Percentiles rank a stretch among this genome's conserved stretches.
Conservation (phyloP, 2,113 vertebrate species). For the Leptobrachium leishanense region DNA sequence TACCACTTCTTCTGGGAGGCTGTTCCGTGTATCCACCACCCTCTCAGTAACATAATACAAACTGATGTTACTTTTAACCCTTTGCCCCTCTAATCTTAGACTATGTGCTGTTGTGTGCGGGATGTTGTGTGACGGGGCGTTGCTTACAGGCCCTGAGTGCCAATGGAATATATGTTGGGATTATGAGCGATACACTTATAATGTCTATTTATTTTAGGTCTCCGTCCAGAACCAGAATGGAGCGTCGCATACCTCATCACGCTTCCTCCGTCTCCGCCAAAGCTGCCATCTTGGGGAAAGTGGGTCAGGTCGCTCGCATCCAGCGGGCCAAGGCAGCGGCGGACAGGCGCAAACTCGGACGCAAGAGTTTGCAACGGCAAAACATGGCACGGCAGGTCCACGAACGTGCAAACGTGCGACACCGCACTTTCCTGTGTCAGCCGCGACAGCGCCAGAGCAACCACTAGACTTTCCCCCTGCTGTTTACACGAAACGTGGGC, state of each 20-base stretch:
- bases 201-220: slow-evolving; percentile 58
- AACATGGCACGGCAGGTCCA: slow-evolving; percentile 84
- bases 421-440: slow-evolving; percentile 86
- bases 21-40: too few species aligned
- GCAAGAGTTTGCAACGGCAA: slow-evolving; percentile 88
- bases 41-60: too few species aligned
- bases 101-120: too few species aligned
- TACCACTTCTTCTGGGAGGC: too few species aligned
- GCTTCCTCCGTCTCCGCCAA: slow-evolving; percentile 67
- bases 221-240: slow-evolving; percentile 61
- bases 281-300: slow-evolving; percentile 80
- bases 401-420: slow-evolving; percentile 68
- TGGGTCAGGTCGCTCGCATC: slow-evolving; percentile 78
- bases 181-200: not conserved
- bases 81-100: too few species aligned
- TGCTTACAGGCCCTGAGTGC: too few species aligned
- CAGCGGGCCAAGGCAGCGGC: slow-evolving; percentile 83
- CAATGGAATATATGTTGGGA: too few species aligned
- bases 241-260: slow-evolving; percentile 63
- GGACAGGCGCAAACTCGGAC: slow-evolving; percentile 79
- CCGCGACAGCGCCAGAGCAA: slow-evolving; percentile 89
- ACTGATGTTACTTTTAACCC: too few species aligned
- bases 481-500: slow-evolving; percentile 36
- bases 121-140: too few species aligned
- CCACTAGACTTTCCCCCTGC: slow-evolving; percentile 72